phyloP scores from a whole-genome alignment of 1,140 invertebrate species.

The Caerostris darwini region DNA sequence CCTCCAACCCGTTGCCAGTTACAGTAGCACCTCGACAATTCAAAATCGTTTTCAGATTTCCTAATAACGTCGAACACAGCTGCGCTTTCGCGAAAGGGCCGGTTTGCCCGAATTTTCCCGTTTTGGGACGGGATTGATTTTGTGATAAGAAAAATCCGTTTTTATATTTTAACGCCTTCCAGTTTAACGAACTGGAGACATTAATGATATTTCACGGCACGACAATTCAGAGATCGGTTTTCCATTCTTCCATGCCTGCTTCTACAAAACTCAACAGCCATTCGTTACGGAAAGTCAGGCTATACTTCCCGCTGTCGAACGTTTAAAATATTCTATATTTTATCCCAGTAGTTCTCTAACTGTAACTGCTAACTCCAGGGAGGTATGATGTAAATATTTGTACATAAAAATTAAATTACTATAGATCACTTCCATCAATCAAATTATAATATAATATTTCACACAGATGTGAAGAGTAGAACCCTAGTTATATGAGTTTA shows the following conservation, averaged over 20 bases:
- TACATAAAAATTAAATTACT: no score
- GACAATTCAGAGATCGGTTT: neutral
- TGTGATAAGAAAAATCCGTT: slow-evolving; percentile 55
- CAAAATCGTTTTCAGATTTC: no score
- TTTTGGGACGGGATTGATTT: slow-evolving; percentile 38
- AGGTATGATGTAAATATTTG: no score
- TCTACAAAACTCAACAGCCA: neutral
- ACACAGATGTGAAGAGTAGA: no score
- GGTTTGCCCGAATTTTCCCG: no score
- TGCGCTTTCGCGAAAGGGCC: neutral
- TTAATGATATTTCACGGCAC: slow-evolving; percentile 21
- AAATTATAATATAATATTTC: no score
- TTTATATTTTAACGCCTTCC: slow-evolving; percentile 34
- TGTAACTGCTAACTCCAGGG: no score
- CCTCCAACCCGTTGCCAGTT: no score
- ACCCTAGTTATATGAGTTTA: no score
- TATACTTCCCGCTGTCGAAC: neutral
- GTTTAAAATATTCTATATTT: neutral
- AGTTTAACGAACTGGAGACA: slow-evolving; percentile 10
- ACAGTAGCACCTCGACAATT: no score
- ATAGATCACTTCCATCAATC: no score
- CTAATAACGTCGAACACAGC: neutral
- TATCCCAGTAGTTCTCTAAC: neutral
- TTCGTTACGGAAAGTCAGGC: neutral
- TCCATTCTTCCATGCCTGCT: neutral